Conservation (phyloP, 2,888 invertebrate species). For the Troides aeacus region DNA sequence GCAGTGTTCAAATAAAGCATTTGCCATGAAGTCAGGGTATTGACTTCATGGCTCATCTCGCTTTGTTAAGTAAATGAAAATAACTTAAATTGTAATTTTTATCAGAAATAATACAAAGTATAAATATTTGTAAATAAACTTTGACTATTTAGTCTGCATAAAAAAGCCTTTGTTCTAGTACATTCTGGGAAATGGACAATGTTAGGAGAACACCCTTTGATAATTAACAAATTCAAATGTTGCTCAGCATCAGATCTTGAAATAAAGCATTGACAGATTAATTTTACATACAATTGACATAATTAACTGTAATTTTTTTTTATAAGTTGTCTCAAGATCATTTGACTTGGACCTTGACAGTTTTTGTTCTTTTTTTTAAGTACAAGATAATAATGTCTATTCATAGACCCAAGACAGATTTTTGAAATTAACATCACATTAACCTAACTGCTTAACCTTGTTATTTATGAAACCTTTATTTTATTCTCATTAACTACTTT, state of each 20-base stretch:
- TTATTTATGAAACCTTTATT: neutral
- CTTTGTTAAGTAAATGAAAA: no score
- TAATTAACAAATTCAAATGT: neutral
- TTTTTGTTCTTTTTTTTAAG: neutral
- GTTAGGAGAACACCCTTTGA: no score
- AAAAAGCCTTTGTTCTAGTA: no score
- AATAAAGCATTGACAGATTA: neutral
- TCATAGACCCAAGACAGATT: no score
- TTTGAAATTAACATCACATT: neutral
- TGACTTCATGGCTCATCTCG: no score
- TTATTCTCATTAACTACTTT: neutral
- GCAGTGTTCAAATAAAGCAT: no score
- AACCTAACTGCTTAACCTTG: neutral
- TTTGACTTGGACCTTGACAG: neutral
- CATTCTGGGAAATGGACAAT: no score
- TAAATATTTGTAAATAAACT: no score
- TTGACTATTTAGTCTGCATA: no score
- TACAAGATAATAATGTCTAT: neutral
- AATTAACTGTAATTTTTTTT: neutral
- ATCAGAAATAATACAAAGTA: no score
- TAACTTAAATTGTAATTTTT: no score
- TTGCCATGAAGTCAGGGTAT: no score
- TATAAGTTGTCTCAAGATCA: neutral
- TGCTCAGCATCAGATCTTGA: neutral
- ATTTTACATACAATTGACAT: neutral